Conservation (phyloP, 2,797 vertebrate species). For the Artibeus lituratus region DNA sequence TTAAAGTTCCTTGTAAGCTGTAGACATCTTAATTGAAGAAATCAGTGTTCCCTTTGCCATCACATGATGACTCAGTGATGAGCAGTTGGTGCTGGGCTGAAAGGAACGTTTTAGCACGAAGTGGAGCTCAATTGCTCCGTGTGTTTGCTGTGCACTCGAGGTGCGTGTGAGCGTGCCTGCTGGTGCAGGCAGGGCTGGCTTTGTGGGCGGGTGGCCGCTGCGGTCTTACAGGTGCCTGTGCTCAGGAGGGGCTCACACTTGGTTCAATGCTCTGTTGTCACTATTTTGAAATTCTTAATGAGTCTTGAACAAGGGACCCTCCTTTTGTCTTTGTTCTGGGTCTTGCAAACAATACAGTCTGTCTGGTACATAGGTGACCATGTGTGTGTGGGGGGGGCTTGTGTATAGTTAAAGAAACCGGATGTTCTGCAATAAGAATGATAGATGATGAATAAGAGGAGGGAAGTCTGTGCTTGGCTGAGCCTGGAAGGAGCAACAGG, state of each 20-base stretch:
- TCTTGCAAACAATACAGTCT: background rate
- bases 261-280: fast-evolving
- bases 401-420: background rate
- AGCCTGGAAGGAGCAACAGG: background rate
- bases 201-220: fast-evolving
- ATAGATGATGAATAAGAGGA: background rate
- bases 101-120: background rate
- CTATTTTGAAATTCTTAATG: background rate
- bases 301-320: background rate
- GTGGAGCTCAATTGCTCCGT: fast-evolving
- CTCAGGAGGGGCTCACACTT: fast-evolving
- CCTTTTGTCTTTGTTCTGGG: background rate
- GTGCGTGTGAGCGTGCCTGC: fast-evolving
- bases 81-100: background rate
- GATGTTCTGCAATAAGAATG: background rate
- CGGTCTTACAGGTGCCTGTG: fast-evolving
- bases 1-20: background rate
- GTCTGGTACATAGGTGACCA: background rate
- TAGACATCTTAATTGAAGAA: background rate
- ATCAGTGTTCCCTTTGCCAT: background rate
- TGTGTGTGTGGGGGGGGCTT: background rate
- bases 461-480: background rate
- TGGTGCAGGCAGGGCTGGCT: fast-evolving
- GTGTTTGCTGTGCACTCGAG: background rate
- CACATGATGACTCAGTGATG: background rate